Conservation (phyloP, 2,888 invertebrate species). For the Ophioninae sp. region DNA sequence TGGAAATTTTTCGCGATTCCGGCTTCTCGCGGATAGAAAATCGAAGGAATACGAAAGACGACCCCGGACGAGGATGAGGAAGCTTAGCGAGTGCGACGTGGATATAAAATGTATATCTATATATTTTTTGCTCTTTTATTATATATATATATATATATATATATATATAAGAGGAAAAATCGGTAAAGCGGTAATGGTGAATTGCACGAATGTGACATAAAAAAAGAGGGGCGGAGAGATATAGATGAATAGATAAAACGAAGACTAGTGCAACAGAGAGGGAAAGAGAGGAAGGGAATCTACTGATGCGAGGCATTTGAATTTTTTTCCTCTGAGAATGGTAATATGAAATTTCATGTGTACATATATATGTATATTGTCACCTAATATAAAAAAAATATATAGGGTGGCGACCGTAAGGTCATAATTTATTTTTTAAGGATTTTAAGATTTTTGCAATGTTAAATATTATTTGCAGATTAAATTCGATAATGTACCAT, state of each 20-base stretch:
- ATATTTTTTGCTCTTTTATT: too few relatives aligned
- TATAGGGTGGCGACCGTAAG: too few relatives aligned
- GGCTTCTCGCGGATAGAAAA: constrained; percentile 42
- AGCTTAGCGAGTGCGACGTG: not conserved
- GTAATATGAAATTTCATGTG: constrained; percentile 66
- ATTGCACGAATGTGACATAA: constrained; percentile 62
- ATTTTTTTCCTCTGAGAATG: constrained; percentile 73
- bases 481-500: too few relatives aligned
- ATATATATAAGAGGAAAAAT: not conserved
- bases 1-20: constrained; percentile 61
- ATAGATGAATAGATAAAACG: not conserved
- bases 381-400: too few relatives aligned
- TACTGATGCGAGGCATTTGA: constrained; percentile 64
- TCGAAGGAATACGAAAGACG: constrained; percentile 44
- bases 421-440: too few relatives aligned
- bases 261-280: not conserved
- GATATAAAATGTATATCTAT: not conserved
- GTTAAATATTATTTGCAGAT: too few relatives aligned
- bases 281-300: constrained; percentile 39
- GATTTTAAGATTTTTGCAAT: too few relatives aligned
- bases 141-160: not conserved
- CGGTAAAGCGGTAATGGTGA: constrained; percentile 26
- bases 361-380: not conserved
- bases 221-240: constrained; percentile 49
- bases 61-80: not conserved